Evolutionary conservation across 2,113 vertebrate species (phyloP).

Genomic region (Platysteira castanea): DNA sequence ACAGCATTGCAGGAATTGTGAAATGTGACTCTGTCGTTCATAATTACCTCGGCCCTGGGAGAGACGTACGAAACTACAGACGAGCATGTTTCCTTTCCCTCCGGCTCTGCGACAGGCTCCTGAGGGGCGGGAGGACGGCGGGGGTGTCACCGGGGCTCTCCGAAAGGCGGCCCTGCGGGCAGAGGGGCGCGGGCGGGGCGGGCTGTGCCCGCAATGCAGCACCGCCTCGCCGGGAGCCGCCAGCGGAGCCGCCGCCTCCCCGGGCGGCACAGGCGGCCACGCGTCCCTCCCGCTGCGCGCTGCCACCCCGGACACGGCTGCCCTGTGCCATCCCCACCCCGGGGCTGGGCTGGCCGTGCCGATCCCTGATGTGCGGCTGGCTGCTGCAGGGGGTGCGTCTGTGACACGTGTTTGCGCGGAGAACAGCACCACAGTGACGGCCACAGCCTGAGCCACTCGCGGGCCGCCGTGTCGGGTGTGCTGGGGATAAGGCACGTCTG

Average conservation of each 20-base stretch:
- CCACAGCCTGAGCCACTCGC: accelerated
- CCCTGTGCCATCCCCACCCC: accelerated
- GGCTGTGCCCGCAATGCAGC: conserved; percentile 29
- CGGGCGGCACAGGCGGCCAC: neutral
- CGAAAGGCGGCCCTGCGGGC: neutral
- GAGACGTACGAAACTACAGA: accelerated
- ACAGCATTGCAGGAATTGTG: neutral
- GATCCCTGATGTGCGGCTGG: neutral
- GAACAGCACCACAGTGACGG: accelerated
- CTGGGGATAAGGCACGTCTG: accelerated
- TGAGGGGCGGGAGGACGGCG: accelerated
- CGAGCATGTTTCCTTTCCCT: accelerated
- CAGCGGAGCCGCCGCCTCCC: neutral
- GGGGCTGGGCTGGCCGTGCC: neutral
- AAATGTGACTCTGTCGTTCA: neutral
- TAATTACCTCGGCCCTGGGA: neutral
- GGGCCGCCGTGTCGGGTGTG: accelerated
- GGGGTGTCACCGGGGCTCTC: neutral
- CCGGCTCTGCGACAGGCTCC: accelerated
- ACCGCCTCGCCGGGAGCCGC: neutral
- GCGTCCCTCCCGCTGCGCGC: neutral
- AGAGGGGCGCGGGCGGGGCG: neutral
- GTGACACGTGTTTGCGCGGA: accelerated
- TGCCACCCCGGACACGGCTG: neutral
- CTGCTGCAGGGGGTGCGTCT: neutral